These are phyloP conservation scores for Tinamus guttatus DNA, from an alignment of 2,113 vertebrate species.

Conservation along the genomic window DNA sequence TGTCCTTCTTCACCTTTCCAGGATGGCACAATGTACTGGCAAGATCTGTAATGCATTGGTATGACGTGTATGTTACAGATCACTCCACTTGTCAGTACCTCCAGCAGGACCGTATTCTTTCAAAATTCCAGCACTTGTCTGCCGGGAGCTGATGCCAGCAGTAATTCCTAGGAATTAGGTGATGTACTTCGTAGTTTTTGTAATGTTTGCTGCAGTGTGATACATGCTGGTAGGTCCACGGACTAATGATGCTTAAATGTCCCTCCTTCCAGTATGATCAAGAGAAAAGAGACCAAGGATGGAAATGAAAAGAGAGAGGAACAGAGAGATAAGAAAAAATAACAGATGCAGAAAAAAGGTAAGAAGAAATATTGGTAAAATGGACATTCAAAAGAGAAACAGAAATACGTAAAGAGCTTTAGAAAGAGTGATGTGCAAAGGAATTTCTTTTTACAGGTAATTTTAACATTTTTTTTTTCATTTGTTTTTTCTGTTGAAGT, in stretches of 20 bases:
- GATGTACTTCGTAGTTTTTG: background rate
- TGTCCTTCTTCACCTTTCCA: background rate
- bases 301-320: background rate
- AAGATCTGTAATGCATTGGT: background rate
- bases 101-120: background rate
- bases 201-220: background rate
- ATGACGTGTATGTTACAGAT: background rate
- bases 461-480: background rate
- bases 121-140: slow-evolving; percentile 13
- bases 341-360: background rate
- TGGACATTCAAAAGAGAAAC: background rate
- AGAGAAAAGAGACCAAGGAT: background rate
- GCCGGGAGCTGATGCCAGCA: background rate
- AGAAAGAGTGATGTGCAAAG: background rate
- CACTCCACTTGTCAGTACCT: background rate
- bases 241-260: slow-evolving; percentile 6
- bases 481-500: background rate
- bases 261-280: slow-evolving; percentile 3
- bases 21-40: background rate
- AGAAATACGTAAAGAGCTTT: background rate
- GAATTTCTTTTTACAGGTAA: background rate
- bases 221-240: background rate
- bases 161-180: background rate
- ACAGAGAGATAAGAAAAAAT: background rate
- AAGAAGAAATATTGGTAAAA: background rate